phyloP scores from a whole-genome alignment of 2,888 invertebrate genomes.

The Chelonus formosanus region DNA sequence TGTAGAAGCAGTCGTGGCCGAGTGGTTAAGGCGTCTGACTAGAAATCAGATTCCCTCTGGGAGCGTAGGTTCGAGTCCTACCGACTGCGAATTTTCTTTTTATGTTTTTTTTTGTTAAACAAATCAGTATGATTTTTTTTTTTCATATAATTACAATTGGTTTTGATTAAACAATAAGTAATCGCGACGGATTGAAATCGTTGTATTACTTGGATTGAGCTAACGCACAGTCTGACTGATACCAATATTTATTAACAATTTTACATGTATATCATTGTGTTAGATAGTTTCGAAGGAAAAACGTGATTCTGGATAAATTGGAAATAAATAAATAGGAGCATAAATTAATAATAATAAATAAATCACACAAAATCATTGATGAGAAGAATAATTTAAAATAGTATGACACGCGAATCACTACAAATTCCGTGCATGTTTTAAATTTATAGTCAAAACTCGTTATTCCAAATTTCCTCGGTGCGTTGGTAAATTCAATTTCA shows the following conservation, averaged over 20 bases:
- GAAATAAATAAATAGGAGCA: not conserved
- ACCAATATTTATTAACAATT: not conserved
- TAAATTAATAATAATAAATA: not conserved
- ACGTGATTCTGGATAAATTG: not conserved
- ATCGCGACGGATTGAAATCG: too few species aligned
- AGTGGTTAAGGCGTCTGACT: slow-evolving; percentile 91
- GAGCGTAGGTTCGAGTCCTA: slow-evolving; percentile 92
- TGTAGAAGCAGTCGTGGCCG: slow-evolving; percentile 85
- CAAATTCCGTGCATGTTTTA: slow-evolving; percentile 25
- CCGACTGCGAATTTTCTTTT: slow-evolving; percentile 73
- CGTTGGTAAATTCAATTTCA: slow-evolving; percentile 19
- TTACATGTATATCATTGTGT: not conserved
- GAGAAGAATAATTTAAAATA: slow-evolving; percentile 11
- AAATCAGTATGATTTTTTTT: not conserved
- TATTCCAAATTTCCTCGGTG: slow-evolving; percentile 18
- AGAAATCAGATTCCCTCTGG: slow-evolving; percentile 91
- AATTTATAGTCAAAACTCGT: slow-evolving; percentile 23
- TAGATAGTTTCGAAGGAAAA: too few species aligned
- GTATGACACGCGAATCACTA: slow-evolving; percentile 8
- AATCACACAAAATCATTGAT: not conserved
- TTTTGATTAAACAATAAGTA: too few species aligned
- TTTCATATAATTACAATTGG: too few species aligned
- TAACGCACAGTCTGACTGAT: too few species aligned
- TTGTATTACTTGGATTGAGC: too few species aligned
- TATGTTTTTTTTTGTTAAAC: slow-evolving; percentile 1